phyloP scores from a whole-genome alignment of 1,140 invertebrate genomes.

The Orussus abietinus region DNA sequence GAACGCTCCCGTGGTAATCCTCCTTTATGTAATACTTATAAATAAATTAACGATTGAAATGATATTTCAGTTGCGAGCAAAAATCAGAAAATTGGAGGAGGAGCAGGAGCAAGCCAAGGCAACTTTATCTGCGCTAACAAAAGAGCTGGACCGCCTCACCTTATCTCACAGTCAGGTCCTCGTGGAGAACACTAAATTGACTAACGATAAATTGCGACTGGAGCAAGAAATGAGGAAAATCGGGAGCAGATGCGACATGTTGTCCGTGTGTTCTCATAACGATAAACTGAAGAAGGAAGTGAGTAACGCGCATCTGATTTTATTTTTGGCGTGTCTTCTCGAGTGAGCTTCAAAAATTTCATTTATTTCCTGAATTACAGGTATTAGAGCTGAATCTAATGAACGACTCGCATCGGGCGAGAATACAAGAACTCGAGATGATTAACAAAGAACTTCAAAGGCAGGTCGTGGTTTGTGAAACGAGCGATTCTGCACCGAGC shows the following conservation, averaged over 20 bases:
- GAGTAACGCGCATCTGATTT: background rate
- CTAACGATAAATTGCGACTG: constrained; percentile 58
- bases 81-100: constrained; percentile 42
- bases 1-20: too few species aligned
- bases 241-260: constrained; percentile 38
- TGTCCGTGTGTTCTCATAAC: constrained; percentile 31
- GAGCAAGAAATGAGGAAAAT: constrained; percentile 50
- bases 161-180: constrained; percentile 59
- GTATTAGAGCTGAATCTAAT: constrained; percentile 45
- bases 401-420: constrained; percentile 40
- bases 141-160: constrained; percentile 50
- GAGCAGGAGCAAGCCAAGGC: constrained; percentile 39
- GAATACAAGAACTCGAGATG: constrained; percentile 43
- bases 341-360: too few species aligned
- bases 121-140: constrained; percentile 37
- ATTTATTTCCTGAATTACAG: constrained; percentile 20
- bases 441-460: constrained; percentile 44
- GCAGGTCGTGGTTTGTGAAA: constrained; percentile 42
- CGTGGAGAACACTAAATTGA: constrained; percentile 61
- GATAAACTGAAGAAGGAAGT: constrained; percentile 48
- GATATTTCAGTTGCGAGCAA: constrained; percentile 33
- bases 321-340: too few species aligned
- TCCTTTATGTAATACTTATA: too few species aligned
- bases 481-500: constrained; percentile 44
- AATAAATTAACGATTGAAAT: too few species aligned